phyloP scores from a whole-genome alignment of 2,797 vertebrate species.

The Brachyrhaphis roseni region DNA sequence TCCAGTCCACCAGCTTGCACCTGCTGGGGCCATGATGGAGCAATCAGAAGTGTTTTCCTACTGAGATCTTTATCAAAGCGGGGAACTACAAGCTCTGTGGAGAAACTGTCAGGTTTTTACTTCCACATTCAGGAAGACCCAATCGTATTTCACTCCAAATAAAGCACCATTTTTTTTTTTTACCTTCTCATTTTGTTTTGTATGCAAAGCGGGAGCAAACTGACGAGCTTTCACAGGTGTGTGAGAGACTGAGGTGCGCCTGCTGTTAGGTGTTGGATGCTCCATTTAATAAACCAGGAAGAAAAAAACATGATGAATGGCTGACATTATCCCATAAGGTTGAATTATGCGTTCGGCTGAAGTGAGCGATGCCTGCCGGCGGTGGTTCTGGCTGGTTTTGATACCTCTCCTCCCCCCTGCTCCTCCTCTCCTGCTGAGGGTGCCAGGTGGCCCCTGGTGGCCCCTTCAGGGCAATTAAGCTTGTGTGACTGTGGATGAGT shows the following conservation, averaged over 20 bases:
- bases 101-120: background rate
- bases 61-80: conserved; percentile 18
- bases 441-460: conserved; percentile 71
- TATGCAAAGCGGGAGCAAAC: background rate
- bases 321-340: conserved; percentile 21
- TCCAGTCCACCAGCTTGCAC: conserved; percentile 61
- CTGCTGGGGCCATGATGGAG: conserved; percentile 57
- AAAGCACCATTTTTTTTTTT: background rate
- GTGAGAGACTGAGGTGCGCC: background rate
- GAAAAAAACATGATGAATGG: conserved; percentile 35
- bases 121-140: background rate
- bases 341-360: conserved; percentile 36
- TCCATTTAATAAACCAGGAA: conserved; percentile 31
- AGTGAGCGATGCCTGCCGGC: conserved; percentile 47
- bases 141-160: background rate
- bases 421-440: conserved; percentile 61
- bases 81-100: background rate
- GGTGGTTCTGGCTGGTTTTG: conserved; percentile 44
- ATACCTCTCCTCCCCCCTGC: conserved; percentile 19
- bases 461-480: conserved; percentile 61
- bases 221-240: background rate
- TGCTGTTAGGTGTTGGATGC: conserved; percentile 8
- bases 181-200: background rate
- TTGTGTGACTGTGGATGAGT: conserved; percentile 47
- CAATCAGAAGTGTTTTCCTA: conserved; percentile 53